Evolutionary conservation across 2,888 invertebrate species (phyloP).

Genomic region (Empis stercorea): DNA sequence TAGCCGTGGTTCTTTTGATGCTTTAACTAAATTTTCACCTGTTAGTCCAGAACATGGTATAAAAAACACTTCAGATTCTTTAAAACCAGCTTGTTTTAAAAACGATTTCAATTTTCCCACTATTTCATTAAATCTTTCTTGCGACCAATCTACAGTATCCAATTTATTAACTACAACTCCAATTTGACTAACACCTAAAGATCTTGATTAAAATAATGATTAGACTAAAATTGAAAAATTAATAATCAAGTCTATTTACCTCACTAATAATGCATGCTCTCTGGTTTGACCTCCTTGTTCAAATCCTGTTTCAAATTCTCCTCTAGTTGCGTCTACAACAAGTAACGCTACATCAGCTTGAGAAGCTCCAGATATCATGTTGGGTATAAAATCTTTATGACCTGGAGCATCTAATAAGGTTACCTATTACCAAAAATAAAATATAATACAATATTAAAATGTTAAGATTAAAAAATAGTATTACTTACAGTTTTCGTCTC

Average conservation of each 20-base stretch:
- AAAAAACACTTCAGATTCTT: conserved; percentile 72
- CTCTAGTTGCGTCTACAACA: conserved; percentile 89
- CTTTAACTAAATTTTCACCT: conserved; percentile 76
- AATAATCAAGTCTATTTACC: conserved; percentile 27
- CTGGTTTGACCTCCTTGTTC: conserved; percentile 96
- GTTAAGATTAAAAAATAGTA: background rate
- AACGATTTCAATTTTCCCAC: conserved; percentile 65
- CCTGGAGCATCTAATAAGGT: conserved; percentile 95
- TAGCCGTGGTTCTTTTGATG: conserved; percentile 49
- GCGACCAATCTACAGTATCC: conserved; percentile 89
- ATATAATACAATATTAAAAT: background rate
- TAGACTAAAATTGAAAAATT: conserved; percentile 42
- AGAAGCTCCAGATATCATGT: conserved; percentile 97
- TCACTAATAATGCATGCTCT: conserved; percentile 89
- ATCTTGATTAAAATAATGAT: conserved; percentile 20
- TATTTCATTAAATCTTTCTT: conserved; percentile 83
- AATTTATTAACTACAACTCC: conserved; percentile 95
- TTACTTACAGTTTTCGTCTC: conserved; percentile 47
- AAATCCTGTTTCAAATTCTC: conserved; percentile 99
- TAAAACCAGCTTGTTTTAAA: conserved; percentile 83
- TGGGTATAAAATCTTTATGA: conserved; percentile 98
- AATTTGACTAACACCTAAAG: conserved; percentile 80
- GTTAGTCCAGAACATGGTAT: conserved; percentile 95
- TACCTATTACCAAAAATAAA: conserved; percentile 36
- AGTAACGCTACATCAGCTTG: conserved; percentile 96